phyloP scores from a whole-genome alignment of 1,140 invertebrate species.

The Macrostomum lignano region DNA sequence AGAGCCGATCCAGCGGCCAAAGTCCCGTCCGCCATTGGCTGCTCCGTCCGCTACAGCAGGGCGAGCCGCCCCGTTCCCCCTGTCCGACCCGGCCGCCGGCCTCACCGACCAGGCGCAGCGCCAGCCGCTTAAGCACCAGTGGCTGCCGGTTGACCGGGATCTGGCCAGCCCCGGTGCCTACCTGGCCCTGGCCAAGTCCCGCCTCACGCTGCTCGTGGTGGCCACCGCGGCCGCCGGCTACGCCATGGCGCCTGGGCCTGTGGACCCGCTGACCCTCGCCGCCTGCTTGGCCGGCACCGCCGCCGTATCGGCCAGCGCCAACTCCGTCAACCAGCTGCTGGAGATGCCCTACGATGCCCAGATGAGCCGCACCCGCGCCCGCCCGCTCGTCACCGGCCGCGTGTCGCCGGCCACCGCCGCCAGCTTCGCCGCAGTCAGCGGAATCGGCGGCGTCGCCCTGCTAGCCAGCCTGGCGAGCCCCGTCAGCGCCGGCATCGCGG shows the following conservation, averaged over 20 bases:
- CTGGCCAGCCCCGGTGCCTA: not conserved
- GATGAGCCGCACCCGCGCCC: constrained; percentile 86
- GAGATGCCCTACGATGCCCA: constrained; percentile 93
- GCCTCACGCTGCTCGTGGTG: constrained; percentile 47
- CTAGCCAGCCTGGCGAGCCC: constrained; percentile 54
- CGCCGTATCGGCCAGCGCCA: constrained; percentile 55
- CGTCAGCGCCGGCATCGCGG: constrained; percentile 53
- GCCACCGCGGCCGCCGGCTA: constrained; percentile 68
- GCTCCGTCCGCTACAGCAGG: too few relatives aligned
- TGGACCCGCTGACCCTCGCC: constrained; percentile 35
- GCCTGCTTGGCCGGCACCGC: constrained; percentile 50
- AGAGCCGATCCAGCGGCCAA: too few relatives aligned
- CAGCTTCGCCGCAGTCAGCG: too few relatives aligned
- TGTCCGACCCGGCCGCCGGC: too few relatives aligned
- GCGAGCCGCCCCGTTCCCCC: too few relatives aligned
- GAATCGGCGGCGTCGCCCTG: constrained; percentile 39
- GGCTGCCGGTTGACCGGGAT: too few relatives aligned
- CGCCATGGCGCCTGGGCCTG: constrained; percentile 50
- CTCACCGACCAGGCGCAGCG: too few relatives aligned
- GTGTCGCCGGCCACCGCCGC: constrained; percentile 33
- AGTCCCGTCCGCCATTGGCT: too few relatives aligned
- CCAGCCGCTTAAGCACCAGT: too few relatives aligned
- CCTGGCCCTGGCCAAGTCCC: not conserved
- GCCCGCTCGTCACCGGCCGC: constrained; percentile 57
- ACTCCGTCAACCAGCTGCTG: constrained; percentile 51